A percentile compares a stretch with the other conserved stretches of the same genome.
These are phyloP conservation scores for Aromia moschata DNA, from an alignment of 2,888 invertebrate genomes.

Conservation along the genomic window DNA sequence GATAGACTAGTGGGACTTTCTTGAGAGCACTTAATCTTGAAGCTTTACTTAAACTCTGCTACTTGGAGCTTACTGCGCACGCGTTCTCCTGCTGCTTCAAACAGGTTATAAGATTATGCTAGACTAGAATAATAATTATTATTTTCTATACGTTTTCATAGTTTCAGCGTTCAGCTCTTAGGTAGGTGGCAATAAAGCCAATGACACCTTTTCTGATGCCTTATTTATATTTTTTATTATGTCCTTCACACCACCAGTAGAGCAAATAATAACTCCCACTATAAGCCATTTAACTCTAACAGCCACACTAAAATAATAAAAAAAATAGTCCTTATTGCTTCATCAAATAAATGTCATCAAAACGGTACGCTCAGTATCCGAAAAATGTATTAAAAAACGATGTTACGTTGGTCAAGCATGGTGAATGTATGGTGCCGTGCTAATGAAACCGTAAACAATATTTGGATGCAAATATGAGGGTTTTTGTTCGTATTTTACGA, in stretches of 20 bases:
- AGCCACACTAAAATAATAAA: no score
- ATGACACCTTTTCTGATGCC: conserved; percentile 19
- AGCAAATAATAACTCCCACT: no score
- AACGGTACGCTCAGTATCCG: no score
- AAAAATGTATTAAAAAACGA: no score
- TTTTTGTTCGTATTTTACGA: no score
- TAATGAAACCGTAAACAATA: no score
- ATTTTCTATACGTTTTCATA: conserved; percentile 24
- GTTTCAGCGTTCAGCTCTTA: conserved; percentile 12
- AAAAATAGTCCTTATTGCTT: no score
- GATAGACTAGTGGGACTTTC: conserved; percentile 21
- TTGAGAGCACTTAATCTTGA: conserved; percentile 20
- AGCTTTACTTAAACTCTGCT: conserved; percentile 1
- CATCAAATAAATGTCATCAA: no score
- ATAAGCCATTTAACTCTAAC: no score
- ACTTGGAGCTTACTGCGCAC: not conserved
- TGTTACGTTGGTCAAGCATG: no score
- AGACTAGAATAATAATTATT: conserved; percentile 24
- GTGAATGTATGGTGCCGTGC: no score
- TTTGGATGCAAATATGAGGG: no score
- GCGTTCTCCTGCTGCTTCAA: conserved; percentile 6
- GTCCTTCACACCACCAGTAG: conserved; percentile 4
- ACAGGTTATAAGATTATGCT: conserved; percentile 28
- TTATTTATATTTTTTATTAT: conserved; percentile 15
- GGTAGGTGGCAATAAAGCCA: conserved; percentile 20